These are phyloP conservation scores for Ornithoptera priamus DNA, from an alignment of 2,888 invertebrate species.

Conservation along the genomic window DNA sequence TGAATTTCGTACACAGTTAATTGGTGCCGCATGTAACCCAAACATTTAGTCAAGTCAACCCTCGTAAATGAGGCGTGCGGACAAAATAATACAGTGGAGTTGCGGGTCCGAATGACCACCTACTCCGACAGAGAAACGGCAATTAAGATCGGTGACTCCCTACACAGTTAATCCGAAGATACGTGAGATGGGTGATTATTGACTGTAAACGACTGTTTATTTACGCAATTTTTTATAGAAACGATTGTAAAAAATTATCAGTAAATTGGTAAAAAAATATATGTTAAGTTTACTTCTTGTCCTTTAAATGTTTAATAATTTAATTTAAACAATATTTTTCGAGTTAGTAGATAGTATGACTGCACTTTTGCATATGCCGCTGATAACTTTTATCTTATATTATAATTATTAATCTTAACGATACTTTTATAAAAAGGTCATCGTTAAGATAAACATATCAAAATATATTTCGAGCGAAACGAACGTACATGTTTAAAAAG, in stretches of 20 bases:
- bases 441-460: slow-evolving; percentile 31
- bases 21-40: slow-evolving; percentile 34
- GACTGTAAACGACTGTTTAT: slow-evolving; percentile 58
- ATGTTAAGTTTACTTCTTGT: background rate
- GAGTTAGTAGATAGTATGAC: no score
- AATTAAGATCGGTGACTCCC: slow-evolving; percentile 77
- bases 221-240: background rate
- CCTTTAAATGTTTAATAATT: no score
- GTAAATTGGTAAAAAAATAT: background rate
- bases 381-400: no score
- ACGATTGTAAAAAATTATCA: no score
- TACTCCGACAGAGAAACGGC: slow-evolving; percentile 56
- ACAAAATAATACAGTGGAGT: slow-evolving; percentile 70
- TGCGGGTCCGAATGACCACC: slow-evolving; percentile 64
- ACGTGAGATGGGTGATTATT: slow-evolving; percentile 76
- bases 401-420: no score
- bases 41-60: slow-evolving; percentile 59
- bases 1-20: slow-evolving; percentile 17
- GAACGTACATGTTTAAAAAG: slow-evolving; percentile 53
- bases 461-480: slow-evolving; percentile 37
- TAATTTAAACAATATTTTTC: no score
- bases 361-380: no score
- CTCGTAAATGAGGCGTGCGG: slow-evolving; percentile 63
- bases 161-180: slow-evolving; percentile 75
- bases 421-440: slow-evolving; percentile 1